phyloP scores from a whole-genome alignment of 1,140 invertebrate genomes.

The Drosophila elegans region DNA sequence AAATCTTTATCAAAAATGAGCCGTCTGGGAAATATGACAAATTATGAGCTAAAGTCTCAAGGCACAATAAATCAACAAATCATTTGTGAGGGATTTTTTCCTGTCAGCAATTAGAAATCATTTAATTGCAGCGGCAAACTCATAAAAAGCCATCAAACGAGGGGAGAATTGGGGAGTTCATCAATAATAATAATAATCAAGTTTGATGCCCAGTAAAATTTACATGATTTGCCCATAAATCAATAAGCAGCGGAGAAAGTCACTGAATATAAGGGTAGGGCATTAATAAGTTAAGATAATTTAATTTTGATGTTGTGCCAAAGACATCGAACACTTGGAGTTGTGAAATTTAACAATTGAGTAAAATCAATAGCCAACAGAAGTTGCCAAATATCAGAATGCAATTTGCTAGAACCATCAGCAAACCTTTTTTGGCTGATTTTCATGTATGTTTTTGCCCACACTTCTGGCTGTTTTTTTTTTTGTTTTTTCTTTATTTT shows the following conservation, averaged over 20 bases:
- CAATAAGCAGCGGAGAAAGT: slow-evolving; percentile 42
- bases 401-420: slow-evolving; percentile 75
- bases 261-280: slow-evolving; percentile 31
- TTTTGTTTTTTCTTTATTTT: slow-evolving; percentile 12
- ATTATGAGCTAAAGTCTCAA: slow-evolving; percentile 59
- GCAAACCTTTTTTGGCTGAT: slow-evolving; percentile 41
- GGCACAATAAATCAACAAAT: slow-evolving; percentile 77
- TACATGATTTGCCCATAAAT: slow-evolving; percentile 78
- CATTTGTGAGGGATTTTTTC: slow-evolving; percentile 52
- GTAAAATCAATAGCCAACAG: slow-evolving; percentile 74
- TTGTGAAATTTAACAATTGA: slow-evolving; percentile 44
- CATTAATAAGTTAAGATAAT: slow-evolving; percentile 41
- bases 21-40: slow-evolving; percentile 67
- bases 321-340: slow-evolving; percentile 2
- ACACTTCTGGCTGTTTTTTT: slow-evolving; percentile 7
- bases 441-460: slow-evolving; percentile 52
- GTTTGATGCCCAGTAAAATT: slow-evolving; percentile 64
- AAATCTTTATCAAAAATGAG: slow-evolving; percentile 77
- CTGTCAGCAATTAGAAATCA: slow-evolving; percentile 76
- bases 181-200: slow-evolving; percentile 69
- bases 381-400: slow-evolving; percentile 74
- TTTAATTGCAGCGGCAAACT: slow-evolving; percentile 79
- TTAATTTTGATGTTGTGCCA: slow-evolving; percentile 30
- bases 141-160: slow-evolving; percentile 68
- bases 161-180: slow-evolving; percentile 49